Percentiles rank a stretch among this genome's conserved stretches.
Evolutionary conservation across 2,113 vertebrate species (phyloP).

Genomic region (Actenoides hombroni): DNA sequence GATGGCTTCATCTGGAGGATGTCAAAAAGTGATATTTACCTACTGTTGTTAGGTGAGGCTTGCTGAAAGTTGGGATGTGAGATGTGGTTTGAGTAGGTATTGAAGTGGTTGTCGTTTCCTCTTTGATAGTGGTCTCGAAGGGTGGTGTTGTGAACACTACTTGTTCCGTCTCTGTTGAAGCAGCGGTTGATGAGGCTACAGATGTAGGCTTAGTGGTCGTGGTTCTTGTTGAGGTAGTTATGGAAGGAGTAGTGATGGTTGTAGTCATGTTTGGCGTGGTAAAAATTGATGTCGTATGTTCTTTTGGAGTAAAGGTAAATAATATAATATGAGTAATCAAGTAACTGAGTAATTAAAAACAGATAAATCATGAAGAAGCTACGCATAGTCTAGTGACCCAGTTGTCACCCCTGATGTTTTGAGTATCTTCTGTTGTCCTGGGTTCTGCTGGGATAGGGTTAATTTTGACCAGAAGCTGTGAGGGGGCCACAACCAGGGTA

Average conservation of each 20-base stretch:
- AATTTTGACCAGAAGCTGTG: too few species aligned
- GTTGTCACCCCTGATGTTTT: background rate
- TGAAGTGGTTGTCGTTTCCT: background rate
- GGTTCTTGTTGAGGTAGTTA: background rate
- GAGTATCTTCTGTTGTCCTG: background rate
- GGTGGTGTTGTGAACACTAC: background rate
- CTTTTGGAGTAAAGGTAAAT: constrained; percentile 17
- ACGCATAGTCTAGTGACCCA: background rate
- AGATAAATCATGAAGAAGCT: background rate
- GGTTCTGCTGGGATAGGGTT: too few species aligned
- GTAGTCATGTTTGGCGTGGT: background rate
- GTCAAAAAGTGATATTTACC: constrained; percentile 7
- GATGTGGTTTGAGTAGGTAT: background rate
- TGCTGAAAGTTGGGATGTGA: background rate
- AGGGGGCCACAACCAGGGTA: too few species aligned
- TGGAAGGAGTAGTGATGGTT: background rate
- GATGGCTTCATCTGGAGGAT: background rate
- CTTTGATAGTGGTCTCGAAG: background rate
- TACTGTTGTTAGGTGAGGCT: background rate
- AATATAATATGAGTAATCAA: background rate
- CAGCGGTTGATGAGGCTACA: background rate
- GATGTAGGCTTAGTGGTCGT: background rate
- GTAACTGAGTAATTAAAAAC: background rate
- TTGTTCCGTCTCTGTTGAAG: background rate
- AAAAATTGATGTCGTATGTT: constrained; percentile 9